These are phyloP conservation scores for Rhagoletis zephyria DNA, from an alignment of 1,140 invertebrate species.

Conservation along the genomic window DNA sequence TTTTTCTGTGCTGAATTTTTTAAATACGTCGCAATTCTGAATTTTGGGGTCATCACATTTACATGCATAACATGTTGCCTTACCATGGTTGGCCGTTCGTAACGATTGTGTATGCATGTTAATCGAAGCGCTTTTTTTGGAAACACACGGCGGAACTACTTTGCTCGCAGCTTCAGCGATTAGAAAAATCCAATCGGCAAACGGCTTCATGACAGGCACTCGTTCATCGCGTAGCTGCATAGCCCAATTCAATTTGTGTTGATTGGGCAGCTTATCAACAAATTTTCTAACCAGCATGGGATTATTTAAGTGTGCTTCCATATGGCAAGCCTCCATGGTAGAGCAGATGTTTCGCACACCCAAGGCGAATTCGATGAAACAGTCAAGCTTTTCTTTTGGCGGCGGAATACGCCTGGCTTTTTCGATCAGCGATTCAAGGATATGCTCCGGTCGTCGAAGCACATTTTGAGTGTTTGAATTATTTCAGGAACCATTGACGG, in stretches of 20 bases:
- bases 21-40: no score
- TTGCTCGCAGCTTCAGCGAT: no score
- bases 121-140: no score
- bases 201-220: background rate
- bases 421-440: slow-evolving; percentile 22
- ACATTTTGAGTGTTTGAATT: slow-evolving; percentile 29
- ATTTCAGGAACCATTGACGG: slow-evolving; percentile 22
- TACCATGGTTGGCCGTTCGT: no score
- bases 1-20: no score
- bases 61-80: no score
- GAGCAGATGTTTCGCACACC: background rate
- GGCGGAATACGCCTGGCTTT: slow-evolving; percentile 5
- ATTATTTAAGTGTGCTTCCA: slow-evolving; percentile 1
- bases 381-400: slow-evolving; percentile 43
- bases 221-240: background rate
- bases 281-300: slow-evolving; percentile 39
- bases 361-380: no score
- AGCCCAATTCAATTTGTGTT: slow-evolving; percentile 13
- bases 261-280: slow-evolving; percentile 22
- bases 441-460: slow-evolving; percentile 41
- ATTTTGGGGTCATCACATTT: no score
- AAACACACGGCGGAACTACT: no score
- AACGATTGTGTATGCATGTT: no score
- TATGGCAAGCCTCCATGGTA: slow-evolving; percentile 28
- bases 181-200: no score